phyloP scores from a whole-genome alignment of 2,113 vertebrate species.

The Sceloporus tristichus region DNA sequence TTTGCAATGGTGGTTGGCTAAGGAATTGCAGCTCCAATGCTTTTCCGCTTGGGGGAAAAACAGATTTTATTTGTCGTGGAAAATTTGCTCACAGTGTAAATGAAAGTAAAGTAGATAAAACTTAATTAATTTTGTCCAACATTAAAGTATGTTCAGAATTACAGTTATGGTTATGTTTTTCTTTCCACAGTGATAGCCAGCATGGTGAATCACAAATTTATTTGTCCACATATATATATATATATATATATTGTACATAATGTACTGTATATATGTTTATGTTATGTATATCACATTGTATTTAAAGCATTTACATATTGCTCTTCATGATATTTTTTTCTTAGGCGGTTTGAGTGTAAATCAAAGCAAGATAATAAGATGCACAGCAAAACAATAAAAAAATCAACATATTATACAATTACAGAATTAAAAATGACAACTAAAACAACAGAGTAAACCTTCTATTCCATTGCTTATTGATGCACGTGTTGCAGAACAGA shows the following conservation, averaged over 20 bases:
- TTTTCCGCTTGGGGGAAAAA: neutral
- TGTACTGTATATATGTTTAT: too few species aligned
- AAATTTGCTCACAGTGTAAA: neutral
- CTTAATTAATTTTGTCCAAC: neutral
- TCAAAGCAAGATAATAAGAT: neutral
- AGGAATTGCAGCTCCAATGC: too few species aligned
- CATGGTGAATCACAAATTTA: neutral
- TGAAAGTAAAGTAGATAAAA: neutral
- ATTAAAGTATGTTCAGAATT: neutral
- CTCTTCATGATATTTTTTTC: neutral
- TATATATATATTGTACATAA: neutral
- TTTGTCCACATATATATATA: neutral
- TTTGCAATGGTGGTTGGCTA: neutral
- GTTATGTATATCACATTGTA: too few species aligned
- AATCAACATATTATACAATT: neutral
- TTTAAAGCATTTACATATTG: neutral
- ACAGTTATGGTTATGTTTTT: neutral
- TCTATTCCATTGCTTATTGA: neutral
- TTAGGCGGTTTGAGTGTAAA: neutral
- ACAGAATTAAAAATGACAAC: neutral
- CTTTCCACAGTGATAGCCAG: neutral
- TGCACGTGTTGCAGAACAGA: neutral
- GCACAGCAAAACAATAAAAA: neutral
- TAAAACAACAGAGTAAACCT: conserved; percentile 1
- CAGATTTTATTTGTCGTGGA: too few species aligned